These are phyloP conservation scores for Drosophila jambulina DNA, from an alignment of 1,140 invertebrate species.

Conservation along the genomic window DNA sequence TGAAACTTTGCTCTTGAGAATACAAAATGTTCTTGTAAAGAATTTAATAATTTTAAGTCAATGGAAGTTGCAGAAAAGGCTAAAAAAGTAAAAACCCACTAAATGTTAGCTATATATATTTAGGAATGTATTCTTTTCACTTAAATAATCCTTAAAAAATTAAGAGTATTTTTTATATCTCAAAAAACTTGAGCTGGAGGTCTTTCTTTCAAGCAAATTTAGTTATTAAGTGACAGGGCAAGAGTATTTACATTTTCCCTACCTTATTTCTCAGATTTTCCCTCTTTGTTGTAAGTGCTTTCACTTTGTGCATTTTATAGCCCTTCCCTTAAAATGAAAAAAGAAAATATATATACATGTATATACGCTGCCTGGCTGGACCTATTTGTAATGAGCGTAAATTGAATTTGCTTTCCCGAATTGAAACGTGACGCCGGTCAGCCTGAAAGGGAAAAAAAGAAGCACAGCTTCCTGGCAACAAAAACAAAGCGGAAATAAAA, in stretches of 20 bases:
- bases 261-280: background rate
- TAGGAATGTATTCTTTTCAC: background rate
- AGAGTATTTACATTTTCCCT: background rate
- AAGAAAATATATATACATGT: background rate
- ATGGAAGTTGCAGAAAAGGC: background rate
- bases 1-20: background rate
- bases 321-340: slow-evolving; percentile 1
- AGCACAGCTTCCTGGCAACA: background rate
- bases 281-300: slow-evolving; percentile 10
- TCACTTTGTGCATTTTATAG: slow-evolving; percentile 32
- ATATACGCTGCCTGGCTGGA: slow-evolving; percentile 4
- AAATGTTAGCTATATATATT: background rate
- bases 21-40: background rate
- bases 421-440: slow-evolving; percentile 39
- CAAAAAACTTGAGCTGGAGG: background rate
- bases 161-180: background rate
- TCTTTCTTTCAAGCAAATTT: background rate
- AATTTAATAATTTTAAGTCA: background rate
- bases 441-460: background rate
- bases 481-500: slow-evolving; percentile 19
- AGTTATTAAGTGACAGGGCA: background rate
- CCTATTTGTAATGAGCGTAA: slow-evolving; percentile 49
- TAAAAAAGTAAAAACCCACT: background rate
- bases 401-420: slow-evolving; percentile 41
- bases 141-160: background rate